phyloP scores from a whole-genome alignment of 2,113 vertebrate species.

The Anthoscopus minutus region DNA sequence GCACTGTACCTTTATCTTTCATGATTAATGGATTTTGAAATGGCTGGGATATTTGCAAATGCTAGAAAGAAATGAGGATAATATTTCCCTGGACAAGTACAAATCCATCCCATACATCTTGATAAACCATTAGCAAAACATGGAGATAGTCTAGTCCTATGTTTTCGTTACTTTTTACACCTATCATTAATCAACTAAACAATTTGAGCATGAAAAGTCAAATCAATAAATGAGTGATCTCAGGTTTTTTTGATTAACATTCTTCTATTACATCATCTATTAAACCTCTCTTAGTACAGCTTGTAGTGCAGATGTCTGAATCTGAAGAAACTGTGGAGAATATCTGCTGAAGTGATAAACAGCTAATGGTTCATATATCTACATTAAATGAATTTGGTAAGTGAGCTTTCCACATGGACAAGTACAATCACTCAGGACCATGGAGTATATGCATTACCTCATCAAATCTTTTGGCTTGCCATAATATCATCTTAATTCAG shows the following conservation, averaged over 20 bases:
- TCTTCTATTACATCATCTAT: conserved; percentile 72
- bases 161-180: conserved; percentile 24
- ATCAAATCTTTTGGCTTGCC: conserved; percentile 21
- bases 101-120: background rate
- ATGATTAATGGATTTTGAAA: background rate
- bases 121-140: background rate
- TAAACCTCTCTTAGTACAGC: conserved; percentile 49
- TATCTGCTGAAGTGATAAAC: conserved; percentile 72
- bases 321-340: conserved; percentile 57
- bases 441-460: conserved; percentile 12
- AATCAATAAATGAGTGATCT: conserved; percentile 82
- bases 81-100: background rate
- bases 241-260: conserved; percentile 74
- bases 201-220: conserved; percentile 75
- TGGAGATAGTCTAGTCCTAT: background rate
- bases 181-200: conserved; percentile 56
- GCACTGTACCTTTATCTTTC: background rate
- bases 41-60: background rate
- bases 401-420: conserved; percentile 38
- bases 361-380: conserved; percentile 72
- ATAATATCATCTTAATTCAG: conserved; percentile 12
- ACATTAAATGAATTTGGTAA: conserved; percentile 70
- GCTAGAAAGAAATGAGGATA: background rate
- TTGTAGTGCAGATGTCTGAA: conserved; percentile 59
- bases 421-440: conserved; percentile 43